A percentile compares a stretch with the other conserved stretches of the same genome.
Evolutionary conservation across 2,797 vertebrate genomes (phyloP).

Genomic region (Enteromius trimaculatus): DNA sequence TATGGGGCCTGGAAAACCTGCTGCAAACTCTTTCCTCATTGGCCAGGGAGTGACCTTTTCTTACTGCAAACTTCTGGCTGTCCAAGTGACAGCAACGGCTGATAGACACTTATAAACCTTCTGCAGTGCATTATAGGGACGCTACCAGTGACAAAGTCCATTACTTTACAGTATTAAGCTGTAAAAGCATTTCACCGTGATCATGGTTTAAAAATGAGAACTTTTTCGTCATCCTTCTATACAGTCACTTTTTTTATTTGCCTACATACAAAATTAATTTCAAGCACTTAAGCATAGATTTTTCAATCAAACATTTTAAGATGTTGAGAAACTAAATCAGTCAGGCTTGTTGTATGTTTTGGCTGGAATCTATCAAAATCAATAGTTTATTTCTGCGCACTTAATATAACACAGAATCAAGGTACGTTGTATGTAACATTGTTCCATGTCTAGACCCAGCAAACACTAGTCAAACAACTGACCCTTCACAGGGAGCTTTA

Average conservation of each 20-base stretch:
- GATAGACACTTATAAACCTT: slow-evolving; percentile 39
- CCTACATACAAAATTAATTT: not conserved
- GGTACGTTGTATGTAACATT: slow-evolving; percentile 1
- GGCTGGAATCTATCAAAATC: slow-evolving; percentile 9
- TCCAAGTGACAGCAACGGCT: not conserved
- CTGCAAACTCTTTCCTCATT: slow-evolving; percentile 75
- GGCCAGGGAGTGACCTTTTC: slow-evolving; percentile 30
- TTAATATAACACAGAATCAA: not conserved
- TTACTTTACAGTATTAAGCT: slow-evolving; percentile 39
- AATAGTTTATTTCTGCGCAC: not conserved
- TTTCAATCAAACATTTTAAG: not conserved
- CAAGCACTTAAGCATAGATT: not conserved
- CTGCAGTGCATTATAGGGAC: slow-evolving; percentile 34
- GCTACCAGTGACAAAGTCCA: slow-evolving; percentile 5
- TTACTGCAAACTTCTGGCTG: slow-evolving; percentile 29
- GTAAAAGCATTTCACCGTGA: slow-evolving; percentile 36
- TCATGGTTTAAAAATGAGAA: slow-evolving; percentile 14
- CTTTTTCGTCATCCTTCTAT: slow-evolving; percentile 1
- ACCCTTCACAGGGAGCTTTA: not conserved
- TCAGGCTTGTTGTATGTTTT: not conserved
- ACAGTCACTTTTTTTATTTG: not conserved
- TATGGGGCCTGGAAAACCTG: slow-evolving; percentile 95
- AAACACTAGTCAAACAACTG: slow-evolving; percentile 29
- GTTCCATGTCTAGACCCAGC: not conserved
- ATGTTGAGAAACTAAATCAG: not conserved